phyloP scores from a whole-genome alignment of 92 coral and sea anemone genomes.

The Porites rus region DNA sequence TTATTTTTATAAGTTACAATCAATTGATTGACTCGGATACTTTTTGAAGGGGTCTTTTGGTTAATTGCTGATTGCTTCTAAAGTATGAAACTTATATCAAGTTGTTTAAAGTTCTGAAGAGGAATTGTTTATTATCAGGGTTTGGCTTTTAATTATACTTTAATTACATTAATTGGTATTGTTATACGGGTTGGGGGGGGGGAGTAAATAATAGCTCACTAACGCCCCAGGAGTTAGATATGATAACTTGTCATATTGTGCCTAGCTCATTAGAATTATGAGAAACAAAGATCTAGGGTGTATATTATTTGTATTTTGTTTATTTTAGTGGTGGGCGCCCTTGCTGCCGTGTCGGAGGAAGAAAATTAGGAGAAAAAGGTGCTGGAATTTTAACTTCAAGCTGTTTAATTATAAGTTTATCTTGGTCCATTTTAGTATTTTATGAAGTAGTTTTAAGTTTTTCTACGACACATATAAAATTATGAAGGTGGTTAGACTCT shows the following conservation, averaged over 20 bases:
- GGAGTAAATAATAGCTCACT: not conserved
- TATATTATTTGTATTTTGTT: slow-evolving; percentile 60
- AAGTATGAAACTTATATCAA: slow-evolving; percentile 87
- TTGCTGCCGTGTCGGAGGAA: slow-evolving; percentile 80
- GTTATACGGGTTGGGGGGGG: not conserved
- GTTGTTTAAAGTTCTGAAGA: slow-evolving; percentile 63
- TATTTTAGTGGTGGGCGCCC: slow-evolving; percentile 85
- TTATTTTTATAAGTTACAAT: slow-evolving; percentile 85
- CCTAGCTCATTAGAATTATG: not conserved
- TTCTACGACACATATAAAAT: slow-evolving; percentile 78
- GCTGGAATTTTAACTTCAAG: slow-evolving; percentile 89
- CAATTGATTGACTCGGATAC: slow-evolving; percentile 74
- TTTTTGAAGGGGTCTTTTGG: slow-evolving; percentile 62
- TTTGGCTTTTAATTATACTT: not conserved
- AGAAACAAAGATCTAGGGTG: slow-evolving; percentile 16
- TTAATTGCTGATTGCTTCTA: slow-evolving; percentile 92
- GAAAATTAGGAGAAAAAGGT: slow-evolving; percentile 84
- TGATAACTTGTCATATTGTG: slow-evolving; percentile 5
- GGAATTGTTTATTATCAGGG: not conserved
- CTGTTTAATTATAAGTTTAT: slow-evolving; percentile 84
- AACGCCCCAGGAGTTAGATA: not conserved
- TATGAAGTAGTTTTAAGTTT: slow-evolving; percentile 79
- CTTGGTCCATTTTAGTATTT: slow-evolving; percentile 82
- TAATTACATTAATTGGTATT: too few relatives aligned
- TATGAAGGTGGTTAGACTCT: slow-evolving; percentile 87